Conservation (phyloP, 1,140 invertebrate species). For the Drosophila truncata region DNA sequence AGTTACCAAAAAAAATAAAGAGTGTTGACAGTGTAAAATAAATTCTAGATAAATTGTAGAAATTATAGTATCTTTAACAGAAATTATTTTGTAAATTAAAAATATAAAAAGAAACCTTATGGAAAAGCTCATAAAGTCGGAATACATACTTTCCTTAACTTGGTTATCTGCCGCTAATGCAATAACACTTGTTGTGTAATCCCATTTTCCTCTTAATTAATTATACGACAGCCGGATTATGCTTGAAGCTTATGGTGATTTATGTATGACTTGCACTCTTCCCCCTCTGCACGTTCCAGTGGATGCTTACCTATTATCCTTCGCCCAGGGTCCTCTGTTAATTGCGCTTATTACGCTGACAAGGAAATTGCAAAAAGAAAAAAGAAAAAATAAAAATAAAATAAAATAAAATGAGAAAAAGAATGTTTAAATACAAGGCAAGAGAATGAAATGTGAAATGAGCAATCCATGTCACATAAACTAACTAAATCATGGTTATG, state of each 20-base stretch:
- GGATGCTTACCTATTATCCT: slow-evolving; percentile 2
- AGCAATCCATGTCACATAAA: slow-evolving; percentile 32
- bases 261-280: slow-evolving; percentile 32
- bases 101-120: too few relatives aligned
- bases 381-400: slow-evolving; percentile 15
- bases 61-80: too few relatives aligned
- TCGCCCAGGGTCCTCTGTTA: slow-evolving; percentile 30
- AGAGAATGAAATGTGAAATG: slow-evolving; percentile 21
- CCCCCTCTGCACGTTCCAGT: slow-evolving; percentile 1
- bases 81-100: not conserved
- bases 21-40: not conserved
- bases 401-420: slow-evolving; percentile 14
- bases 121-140: not conserved
- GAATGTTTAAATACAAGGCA: not conserved
- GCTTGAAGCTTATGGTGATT: slow-evolving; percentile 8
- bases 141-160: not conserved
- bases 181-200: slow-evolving; percentile 12
- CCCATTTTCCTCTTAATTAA: slow-evolving; percentile 5
- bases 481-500: slow-evolving; percentile 32
- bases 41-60: not conserved
- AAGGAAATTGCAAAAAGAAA: slow-evolving; percentile 19
- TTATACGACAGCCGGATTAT: slow-evolving; percentile 14
- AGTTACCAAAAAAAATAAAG: not conserved
- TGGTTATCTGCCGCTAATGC: not conserved
- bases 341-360: slow-evolving; percentile 73